Conservation (phyloP, 2,113 vertebrate genomes). For the Gavialis gangeticus region DNA sequence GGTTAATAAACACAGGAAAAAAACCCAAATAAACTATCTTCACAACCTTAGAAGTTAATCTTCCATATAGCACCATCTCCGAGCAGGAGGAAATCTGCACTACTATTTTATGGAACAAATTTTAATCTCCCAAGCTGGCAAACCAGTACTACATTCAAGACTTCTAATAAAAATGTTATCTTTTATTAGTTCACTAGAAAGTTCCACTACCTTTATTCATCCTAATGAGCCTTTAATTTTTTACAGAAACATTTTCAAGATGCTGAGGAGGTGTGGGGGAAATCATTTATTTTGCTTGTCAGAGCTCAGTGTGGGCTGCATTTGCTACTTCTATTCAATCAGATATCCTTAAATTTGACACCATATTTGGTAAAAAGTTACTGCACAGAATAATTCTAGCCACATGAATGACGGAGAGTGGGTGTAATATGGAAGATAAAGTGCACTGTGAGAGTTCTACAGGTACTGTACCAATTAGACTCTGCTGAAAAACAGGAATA, state of each 20-base stretch:
- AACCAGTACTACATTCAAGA: not conserved
- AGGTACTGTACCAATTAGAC: not conserved
- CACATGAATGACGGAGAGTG: not conserved
- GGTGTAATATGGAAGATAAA: not conserved
- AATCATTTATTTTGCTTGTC: not conserved
- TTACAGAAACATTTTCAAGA: not conserved
- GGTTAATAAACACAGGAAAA: not conserved
- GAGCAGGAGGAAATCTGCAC: not conserved
- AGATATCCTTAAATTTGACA: not conserved
- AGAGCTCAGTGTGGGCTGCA: not conserved
- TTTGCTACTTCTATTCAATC: not conserved
- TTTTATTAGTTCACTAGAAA: not conserved
- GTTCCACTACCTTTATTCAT: not conserved
- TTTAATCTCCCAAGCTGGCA: slow-evolving; percentile 1
- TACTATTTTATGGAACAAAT: not conserved
- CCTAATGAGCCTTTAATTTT: not conserved
- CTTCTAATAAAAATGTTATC: slow-evolving; percentile 17
- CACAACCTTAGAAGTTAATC: not conserved
- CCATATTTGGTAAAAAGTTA: not conserved
- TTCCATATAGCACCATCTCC: not conserved
- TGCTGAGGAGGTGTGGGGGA: not conserved
- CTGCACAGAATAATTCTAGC: not conserved
- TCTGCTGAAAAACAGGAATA: not conserved
- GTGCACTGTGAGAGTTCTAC: not conserved
- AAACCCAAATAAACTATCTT: not conserved